Percentiles rank a stretch among this genome's conserved stretches.
phyloP scores from a whole-genome alignment of 2,797 vertebrate species.

The Jordanella pulchra region DNA sequence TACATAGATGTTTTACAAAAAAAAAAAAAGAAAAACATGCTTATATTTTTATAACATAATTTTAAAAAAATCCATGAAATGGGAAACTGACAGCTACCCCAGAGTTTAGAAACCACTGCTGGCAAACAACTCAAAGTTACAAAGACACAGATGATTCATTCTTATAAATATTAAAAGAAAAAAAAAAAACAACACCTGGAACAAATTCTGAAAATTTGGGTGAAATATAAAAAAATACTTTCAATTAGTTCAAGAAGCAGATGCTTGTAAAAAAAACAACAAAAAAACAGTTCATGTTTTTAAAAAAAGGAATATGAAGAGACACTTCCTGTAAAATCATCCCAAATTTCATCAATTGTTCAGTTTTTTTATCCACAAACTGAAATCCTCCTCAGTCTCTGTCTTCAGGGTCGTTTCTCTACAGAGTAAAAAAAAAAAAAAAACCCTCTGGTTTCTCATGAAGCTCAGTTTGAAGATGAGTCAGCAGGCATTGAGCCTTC shows the following conservation, averaged over 20 bases:
- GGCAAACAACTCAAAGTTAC: not conserved
- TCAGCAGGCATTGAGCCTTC: slow-evolving; percentile 69
- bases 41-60: too few species aligned
- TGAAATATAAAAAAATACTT: not conserved
- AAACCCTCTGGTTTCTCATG: not conserved
- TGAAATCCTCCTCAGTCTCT: not conserved
- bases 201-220: not conserved
- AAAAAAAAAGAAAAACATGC: not conserved
- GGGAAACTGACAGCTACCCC: not conserved
- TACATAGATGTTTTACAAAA: not conserved
- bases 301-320: slow-evolving; percentile 24
- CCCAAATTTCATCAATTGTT: slow-evolving; percentile 4
- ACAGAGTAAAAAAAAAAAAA: not conserved
- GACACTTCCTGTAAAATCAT: slow-evolving; percentile 20
- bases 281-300: slow-evolving; percentile 12
- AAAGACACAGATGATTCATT: slow-evolving; percentile 1
- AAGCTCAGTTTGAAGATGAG: slow-evolving; percentile 84
- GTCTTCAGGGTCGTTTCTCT: not conserved
- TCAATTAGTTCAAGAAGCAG: slow-evolving; percentile 4
- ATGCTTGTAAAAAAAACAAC: slow-evolving; percentile 36
- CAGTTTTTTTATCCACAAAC: slow-evolving; percentile 8
- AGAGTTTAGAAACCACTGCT: not conserved
- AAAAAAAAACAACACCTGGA: not conserved
- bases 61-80: not conserved
- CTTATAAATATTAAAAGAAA: not conserved